Conservation (phyloP, 2,797 vertebrate species). For the Nothura maculosa region DNA sequence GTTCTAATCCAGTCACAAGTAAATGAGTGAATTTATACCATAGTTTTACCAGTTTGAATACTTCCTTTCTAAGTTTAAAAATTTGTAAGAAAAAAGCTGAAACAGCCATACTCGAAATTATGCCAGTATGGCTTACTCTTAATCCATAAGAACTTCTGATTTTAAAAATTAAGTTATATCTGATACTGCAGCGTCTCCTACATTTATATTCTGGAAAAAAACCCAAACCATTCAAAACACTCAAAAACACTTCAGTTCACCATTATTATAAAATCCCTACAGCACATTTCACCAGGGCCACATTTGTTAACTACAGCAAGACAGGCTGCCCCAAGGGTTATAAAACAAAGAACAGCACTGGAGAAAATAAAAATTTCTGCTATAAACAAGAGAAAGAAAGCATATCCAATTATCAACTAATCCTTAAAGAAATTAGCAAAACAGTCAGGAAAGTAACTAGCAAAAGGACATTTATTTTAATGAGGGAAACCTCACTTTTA, state of each 20-base stretch:
- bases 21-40: background rate
- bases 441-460: background rate
- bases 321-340: background rate
- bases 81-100: background rate
- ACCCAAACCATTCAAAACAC: background rate
- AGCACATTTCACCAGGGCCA: background rate
- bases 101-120: background rate
- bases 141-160: background rate
- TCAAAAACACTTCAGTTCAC: background rate
- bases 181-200: background rate
- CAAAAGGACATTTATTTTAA: background rate
- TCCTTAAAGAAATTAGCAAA: background rate
- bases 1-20: background rate
- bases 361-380: background rate
- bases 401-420: background rate
- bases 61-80: background rate
- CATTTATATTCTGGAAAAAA: background rate
- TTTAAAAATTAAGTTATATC: background rate
- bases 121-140: background rate
- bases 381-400: background rate
- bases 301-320: background rate
- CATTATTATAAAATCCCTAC: background rate
- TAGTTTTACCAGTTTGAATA: background rate
- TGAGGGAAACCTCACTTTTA: background rate
- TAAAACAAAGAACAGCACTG: background rate